Base-by-base conservation (phyloP, 2,797 vertebrate species). In the Serranus cabrilla region DNA sequence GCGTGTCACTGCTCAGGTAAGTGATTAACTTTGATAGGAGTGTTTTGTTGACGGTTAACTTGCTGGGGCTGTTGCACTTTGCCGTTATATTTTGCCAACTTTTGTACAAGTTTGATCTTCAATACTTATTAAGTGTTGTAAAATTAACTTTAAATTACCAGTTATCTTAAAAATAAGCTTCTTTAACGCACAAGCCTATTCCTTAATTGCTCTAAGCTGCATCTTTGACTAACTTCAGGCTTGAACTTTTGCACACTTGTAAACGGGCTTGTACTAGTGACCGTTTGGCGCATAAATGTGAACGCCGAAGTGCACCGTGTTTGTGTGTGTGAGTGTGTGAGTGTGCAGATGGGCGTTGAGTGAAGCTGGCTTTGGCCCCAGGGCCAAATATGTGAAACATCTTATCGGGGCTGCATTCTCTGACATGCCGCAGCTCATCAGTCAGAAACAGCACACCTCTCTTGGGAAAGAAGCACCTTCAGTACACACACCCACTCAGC, bases 381-480 rank as follows among this genome's bases (percentile, higher is more conserved):
- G 56, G 76, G 77, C 9, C n/a, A 77, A 76, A 76, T 81, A 86
- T 86, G 80, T 83, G 76, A 80, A 76, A 64, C 73, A 62, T 82
- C 4, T 78, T 67, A 64, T 76, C 77, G 31, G 39, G 17, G 16
- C 59, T 59, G 52, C 89, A 92, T 93, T 92, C 90, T 89, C 83
- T 81, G 81, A 92, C 90, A 90, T 83, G 90, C 81, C 0, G 52
- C 73, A 71, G 86, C 91, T 63, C 81, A 91, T 90, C 88, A 9
- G 43, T 11, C 8, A 43, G 31, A 45, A 23, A 7, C 63, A 42
- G n/a, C 62, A n/a, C 42, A 56, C 45, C 57, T 62, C 47, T 78
- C 3, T 69, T 34, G 16, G 37, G 61, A 61, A 43, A 61, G 42
- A 56, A 11, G 43, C 73, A 2, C 8, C 37, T 21, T 11, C 18